Evolutionary conservation across 2,113 vertebrate genomes (phyloP), one percentile per base, ranked within the genome.

Genomic region (Raja brachyura): DNA sequence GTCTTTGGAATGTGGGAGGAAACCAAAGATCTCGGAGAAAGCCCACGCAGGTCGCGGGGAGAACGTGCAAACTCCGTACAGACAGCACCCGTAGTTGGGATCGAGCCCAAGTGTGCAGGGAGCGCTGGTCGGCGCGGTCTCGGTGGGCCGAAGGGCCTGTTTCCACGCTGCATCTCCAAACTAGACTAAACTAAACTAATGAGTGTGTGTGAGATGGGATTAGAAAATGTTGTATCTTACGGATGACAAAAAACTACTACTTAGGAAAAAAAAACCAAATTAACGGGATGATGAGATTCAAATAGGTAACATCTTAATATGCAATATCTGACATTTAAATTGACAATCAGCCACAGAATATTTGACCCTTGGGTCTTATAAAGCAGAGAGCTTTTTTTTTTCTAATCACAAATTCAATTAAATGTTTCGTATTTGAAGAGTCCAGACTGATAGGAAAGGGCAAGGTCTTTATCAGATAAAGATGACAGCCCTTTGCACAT

Each of bases 311-410:
- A 88, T 63, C 83, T 88, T 88, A 88, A 88, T 88, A 63, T 63
- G 83, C 83, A 88, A 59, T 63, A 88, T 88, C 59, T 88, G 83
- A 88, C 83, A 88, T 88, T 88, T 88, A 88, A 88, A 63, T 88
- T 88, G 83, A 88, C 61, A 61, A 88, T 88, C 83, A 88, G 83
- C 59, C 83, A 63, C 59, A 63, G 83, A 88, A 88, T 88, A 61
- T 88, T 88, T 88, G 83, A 88, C 83, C 59, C 83, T n/a, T 88
- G 83, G 83, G 83, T 28, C 83, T 88, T 63, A 88, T 88, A 63
- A 88, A 88, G 59, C n/a, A 88, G 83, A 63, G 83, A 16, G 59
- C 28, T 59, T 66, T 73, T 73, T 88, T 86, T 88, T 88, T 83
- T 3, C 39, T 66, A 88, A 88, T 88, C 83, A 88, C 83, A 88